Percentiles rank a stretch among this genome's conserved stretches.
Conservation (phyloP, 2,797 vertebrate genomes). For the Threskiornis aethiopicus region DNA sequence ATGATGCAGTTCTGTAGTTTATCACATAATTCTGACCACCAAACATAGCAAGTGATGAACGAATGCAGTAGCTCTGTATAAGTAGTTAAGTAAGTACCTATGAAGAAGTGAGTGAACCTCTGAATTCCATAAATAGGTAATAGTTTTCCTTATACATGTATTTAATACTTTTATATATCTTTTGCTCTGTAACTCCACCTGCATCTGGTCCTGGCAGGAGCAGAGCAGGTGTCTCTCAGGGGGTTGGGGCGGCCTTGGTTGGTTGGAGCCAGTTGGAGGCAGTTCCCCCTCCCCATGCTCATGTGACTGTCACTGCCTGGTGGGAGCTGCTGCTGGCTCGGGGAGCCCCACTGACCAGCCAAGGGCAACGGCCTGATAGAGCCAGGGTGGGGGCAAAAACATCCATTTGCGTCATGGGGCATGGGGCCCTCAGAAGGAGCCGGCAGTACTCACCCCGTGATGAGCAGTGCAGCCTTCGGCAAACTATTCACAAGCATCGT, state of each 20-base stretch:
- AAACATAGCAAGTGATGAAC: background rate
- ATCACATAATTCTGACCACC: background rate
- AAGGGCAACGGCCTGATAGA: background rate
- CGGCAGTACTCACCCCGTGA: rapidly evolving
- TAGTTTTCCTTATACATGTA: background rate
- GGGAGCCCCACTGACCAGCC: rapidly evolving
- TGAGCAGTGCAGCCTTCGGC: background rate
- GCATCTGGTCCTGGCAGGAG: rapidly evolving
- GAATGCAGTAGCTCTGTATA: background rate
- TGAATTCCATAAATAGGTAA: background rate
- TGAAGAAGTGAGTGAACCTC: background rate
- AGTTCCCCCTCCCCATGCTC: rapidly evolving
- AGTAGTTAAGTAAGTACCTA: background rate
- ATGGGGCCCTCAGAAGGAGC: rapidly evolving
- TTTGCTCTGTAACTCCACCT: background rate
- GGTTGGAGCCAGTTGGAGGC: rapidly evolving
- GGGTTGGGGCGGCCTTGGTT: background rate
- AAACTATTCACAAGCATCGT: background rate
- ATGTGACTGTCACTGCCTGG: background rate
- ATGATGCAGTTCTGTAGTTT: background rate
- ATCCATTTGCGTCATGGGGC: rapidly evolving
- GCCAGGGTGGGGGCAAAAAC: rapidly evolving
- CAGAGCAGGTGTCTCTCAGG: background rate
- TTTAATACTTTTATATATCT: background rate
- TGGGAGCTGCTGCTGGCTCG: rapidly evolving